Base-by-base conservation (phyloP, 2,113 vertebrate genomes). In the Clarias macrocephalus region DNA sequence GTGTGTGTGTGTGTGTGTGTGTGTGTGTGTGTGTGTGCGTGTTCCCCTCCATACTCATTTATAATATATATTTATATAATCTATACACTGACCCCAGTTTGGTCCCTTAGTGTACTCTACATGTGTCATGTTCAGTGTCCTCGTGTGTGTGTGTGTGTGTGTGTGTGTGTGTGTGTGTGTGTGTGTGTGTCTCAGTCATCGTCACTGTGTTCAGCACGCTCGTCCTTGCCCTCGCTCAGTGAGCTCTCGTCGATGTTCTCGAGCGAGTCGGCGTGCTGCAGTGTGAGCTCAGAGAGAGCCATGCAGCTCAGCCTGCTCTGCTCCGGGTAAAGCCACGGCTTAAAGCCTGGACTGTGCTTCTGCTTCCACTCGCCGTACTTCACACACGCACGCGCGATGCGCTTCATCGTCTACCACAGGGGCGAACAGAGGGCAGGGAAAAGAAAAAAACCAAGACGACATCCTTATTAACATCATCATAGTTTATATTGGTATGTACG, bases 201-300 rank as follows among this genome's bases (percentile, higher is more conserved):
- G 3, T 97, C 97, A 70, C 96, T 96, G 42, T 95, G 96, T 15
- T 96, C 96, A 16, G 97, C 96, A 10, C 94, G 96, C 18, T 96
- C 96, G 8, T 97, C 97, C 3, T 95, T 95, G 90, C 93, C 91
- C 92, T 99, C 97, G 0, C 94, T 88, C 90, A 97, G 91, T 0
- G 93, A 82, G 88, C 97, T 98, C 94, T 98, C 97, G 0, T 99
- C 97, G 37, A 99, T 97, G 92, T 98, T 98, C 93, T 99, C 97
- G 94, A 99, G 96, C 3, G 97, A 98, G 91, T 97, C 97, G 0
- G 97, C 97, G 0, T 94, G 97, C 90, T 98, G 97, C 85, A 98
- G 94, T 48, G 96, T 96, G 84, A 99, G 96, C 93, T 98, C 97
- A 0, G 96, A 95, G 12, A 98, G 92, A 0, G 96, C 92, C 92